Percentiles rank a stretch among this genome's conserved stretches.
These are phyloP conservation scores for Sarcophaga carnaria DNA, from an alignment of 2,888 invertebrate species.

Conservation along the genomic window DNA sequence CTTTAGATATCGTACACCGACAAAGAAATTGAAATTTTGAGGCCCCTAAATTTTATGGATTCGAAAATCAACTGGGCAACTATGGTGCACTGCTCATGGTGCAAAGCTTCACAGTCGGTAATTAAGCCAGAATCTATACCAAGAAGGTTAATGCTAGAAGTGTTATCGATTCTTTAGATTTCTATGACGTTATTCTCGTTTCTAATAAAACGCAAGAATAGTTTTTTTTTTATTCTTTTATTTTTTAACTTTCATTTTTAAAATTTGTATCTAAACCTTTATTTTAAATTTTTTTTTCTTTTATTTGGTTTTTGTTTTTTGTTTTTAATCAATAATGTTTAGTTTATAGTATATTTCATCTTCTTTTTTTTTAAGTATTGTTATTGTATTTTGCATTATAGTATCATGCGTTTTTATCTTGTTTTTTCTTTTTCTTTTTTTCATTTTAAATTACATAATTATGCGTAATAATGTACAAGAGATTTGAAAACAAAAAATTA, in stretches of 20 bases:
- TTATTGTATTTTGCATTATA: slow-evolving; percentile 65
- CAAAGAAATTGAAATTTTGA: too few relatives aligned
- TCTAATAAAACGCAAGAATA: slow-evolving; percentile 53
- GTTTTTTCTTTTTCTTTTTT: slow-evolving; percentile 49
- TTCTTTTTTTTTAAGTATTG: slow-evolving; percentile 48
- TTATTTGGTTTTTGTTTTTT: slow-evolving; percentile 71
- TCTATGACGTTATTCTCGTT: background rate
- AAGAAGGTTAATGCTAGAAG: too few relatives aligned
- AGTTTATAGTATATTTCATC: slow-evolving; percentile 64
- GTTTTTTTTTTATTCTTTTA: background rate
- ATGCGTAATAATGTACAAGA: slow-evolving; percentile 44
- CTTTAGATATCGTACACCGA: too few relatives aligned
- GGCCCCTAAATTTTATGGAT: too few relatives aligned
- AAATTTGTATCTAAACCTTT: slow-evolving; percentile 82
- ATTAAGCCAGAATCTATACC: too few relatives aligned
- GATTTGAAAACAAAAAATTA: too few relatives aligned
- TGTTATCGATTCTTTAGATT: too few relatives aligned
- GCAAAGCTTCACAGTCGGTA: too few relatives aligned
- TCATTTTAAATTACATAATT: slow-evolving; percentile 48
- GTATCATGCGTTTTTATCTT: slow-evolving; percentile 67
- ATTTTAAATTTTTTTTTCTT: slow-evolving; percentile 76
- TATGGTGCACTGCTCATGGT: too few relatives aligned
- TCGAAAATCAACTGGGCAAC: too few relatives aligned
- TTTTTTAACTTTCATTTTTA: slow-evolving; percentile 79
- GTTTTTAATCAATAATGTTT: slow-evolving; percentile 74